Evolutionary conservation across 2,113 vertebrate genomes (phyloP).

Genomic region (Proterorhinus semilunaris): DNA sequence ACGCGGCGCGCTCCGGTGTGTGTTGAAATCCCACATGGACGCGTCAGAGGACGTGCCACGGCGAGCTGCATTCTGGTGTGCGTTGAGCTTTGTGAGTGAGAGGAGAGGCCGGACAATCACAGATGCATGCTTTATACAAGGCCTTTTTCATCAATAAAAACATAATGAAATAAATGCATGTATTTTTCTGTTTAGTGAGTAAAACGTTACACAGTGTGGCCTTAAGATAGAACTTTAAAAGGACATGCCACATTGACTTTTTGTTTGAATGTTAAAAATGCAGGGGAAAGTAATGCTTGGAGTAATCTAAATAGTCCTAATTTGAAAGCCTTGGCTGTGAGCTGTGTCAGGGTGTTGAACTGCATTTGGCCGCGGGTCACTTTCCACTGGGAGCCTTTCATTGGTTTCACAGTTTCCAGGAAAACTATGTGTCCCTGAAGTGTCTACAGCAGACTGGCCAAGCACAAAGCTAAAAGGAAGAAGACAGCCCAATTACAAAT

Average conservation of each 20-base stretch:
- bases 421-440: slow-evolving; percentile 47
- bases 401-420: slow-evolving; percentile 49
- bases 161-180: no score
- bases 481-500: neutral
- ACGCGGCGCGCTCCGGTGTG: no score
- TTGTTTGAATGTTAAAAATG: neutral
- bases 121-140: no score
- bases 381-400: slow-evolving; percentile 55
- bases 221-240: no score
- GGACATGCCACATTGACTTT: neutral
- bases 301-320: neutral
- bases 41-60: no score
- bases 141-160: no score
- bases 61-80: no score
- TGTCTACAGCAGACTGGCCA: slow-evolving; percentile 30
- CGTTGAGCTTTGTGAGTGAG: no score
- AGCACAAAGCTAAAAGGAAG: neutral
- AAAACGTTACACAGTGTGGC: no score
- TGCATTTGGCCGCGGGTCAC: slow-evolving; percentile 34
- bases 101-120: no score
- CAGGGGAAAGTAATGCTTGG: neutral
- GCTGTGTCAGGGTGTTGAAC: slow-evolving; percentile 20
- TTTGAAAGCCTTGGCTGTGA: neutral
- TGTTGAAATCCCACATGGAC: no score
- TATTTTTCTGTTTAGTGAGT: no score